Base-by-base conservation (phyloP, 1,140 invertebrate genomes). In the Cherax destructor region DNA sequence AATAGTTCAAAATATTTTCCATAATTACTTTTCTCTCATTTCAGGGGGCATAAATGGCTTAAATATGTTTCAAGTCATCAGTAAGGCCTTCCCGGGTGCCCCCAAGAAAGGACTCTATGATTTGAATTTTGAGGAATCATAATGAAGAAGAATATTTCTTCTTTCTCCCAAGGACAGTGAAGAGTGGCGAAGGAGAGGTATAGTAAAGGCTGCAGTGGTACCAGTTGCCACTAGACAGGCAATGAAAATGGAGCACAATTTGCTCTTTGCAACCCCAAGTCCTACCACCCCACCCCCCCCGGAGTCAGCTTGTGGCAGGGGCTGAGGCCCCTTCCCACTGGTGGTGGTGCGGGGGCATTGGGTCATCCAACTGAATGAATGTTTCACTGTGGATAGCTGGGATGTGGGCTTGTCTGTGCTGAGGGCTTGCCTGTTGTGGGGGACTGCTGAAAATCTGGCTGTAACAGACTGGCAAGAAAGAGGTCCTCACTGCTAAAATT, bases 171-270 rank as follows among this genome's bases (percentile, higher is more conserved):
- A 86, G 9, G 21, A 86, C 18, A 18, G 69, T 69, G 52, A 86
- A 21, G 49, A 86, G 24, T 18, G 83, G 83, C 5, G 49, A 9
- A 86, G 50, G n/a, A 86, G 21, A 76, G 83, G 83, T 50, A 86
- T 86, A 11, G 69, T 41, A 52, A 86, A 16, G 11, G 83, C 83
- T 72, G 69, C 24, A 21, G 83, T 86, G 3, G 69, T 72, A 2
- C 24, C 69, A 21, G 83, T 30, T 21, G 83, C 69, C 16, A 86
- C 24, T 52, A 86, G 49, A 30, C 41, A 50, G 11, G 83, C 18
- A 16, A 72, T 11, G 13, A 86, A 86, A 21, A 86, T 18, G 21
- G 83, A 59, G 72, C 83, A 86, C 52, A 50, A 30, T 24, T 49
- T 41, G 49, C 69, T 86, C 30, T 76, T 76, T 30, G 47, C 83